phyloP scores from a whole-genome alignment of 2,888 invertebrate genomes.

The Diloba caeruleocephala region DNA sequence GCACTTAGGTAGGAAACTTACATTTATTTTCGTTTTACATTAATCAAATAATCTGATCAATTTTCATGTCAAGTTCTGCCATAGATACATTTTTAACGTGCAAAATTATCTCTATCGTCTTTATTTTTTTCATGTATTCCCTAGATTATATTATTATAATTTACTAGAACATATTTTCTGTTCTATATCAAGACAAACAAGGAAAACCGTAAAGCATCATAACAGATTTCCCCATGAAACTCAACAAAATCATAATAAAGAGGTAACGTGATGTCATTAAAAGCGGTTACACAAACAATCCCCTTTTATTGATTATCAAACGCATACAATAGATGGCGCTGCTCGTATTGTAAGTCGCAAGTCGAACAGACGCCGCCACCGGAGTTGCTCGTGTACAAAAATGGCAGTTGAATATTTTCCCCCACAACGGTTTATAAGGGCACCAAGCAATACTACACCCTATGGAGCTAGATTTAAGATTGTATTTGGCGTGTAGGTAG shows the following conservation, averaged over 20 bases:
- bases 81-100: background rate
- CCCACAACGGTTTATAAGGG: slow-evolving; percentile 66
- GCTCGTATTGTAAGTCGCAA: slow-evolving; percentile 80
- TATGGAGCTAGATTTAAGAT: slow-evolving; percentile 55
- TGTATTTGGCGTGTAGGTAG: slow-evolving; percentile 52
- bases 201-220: background rate
- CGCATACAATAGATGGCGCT: slow-evolving; percentile 87
- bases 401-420: slow-evolving; percentile 88
- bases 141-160: too few species aligned
- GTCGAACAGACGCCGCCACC: slow-evolving; percentile 87
- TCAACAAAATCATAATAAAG: slow-evolving; percentile 18
- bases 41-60: background rate
- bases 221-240: background rate
- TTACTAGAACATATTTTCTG: too few species aligned
- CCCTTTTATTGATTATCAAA: slow-evolving; percentile 84
- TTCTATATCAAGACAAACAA: background rate
- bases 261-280: slow-evolving; percentile 49
- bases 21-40: too few species aligned
- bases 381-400: slow-evolving; percentile 86
- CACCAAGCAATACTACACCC: slow-evolving; percentile 58
- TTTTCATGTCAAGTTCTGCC: background rate
- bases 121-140: background rate
- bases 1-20: too few species aligned
- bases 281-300: slow-evolving; percentile 62
- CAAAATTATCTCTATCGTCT: background rate